A percentile compares a stretch with the other conserved stretches of the same genome.
Evolutionary conservation across 37 sponge, comb jelly and placozoan genomes (phyloP).

Genomic region (Spongia lamella): DNA sequence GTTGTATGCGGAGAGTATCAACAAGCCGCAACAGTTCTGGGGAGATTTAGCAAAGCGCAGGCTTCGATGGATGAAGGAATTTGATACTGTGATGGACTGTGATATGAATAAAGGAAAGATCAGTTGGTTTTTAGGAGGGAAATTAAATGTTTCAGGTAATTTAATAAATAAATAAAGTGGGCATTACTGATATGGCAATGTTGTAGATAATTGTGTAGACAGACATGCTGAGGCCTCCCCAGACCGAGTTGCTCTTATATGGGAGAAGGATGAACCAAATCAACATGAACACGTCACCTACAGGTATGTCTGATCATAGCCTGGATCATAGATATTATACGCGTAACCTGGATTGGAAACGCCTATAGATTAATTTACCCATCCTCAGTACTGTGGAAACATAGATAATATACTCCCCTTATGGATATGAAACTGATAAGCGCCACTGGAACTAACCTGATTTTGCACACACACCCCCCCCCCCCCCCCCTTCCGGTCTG

Average conservation of each 20-base stretch:
- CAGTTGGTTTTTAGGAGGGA: slow-evolving; percentile 87
- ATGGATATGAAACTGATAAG: no score
- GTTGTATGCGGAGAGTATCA: slow-evolving; percentile 70
- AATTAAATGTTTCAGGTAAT: slow-evolving; percentile 82
- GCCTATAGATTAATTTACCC: neutral
- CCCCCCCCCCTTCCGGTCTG: no score
- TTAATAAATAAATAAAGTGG: neutral
- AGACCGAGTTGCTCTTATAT: slow-evolving; percentile 73
- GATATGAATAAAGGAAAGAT: slow-evolving; percentile 72
- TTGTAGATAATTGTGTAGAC: slow-evolving; percentile 77
- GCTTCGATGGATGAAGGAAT: slow-evolving; percentile 71
- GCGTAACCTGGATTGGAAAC: neutral
- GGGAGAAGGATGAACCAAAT: slow-evolving; percentile 89
- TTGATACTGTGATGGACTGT: slow-evolving; percentile 77
- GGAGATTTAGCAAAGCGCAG: slow-evolving; percentile 75
- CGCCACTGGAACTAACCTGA: neutral
- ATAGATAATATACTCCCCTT: no score
- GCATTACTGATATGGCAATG: neutral
- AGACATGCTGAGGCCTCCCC: slow-evolving; percentile 66
- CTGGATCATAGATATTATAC: no score
- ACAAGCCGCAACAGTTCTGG: slow-evolving; percentile 84
- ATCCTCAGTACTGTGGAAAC: no score
- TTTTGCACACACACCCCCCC: neutral
- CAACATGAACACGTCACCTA: slow-evolving; percentile 68
- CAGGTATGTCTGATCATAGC: slow-evolving; percentile 34